phyloP scores from a whole-genome alignment of 2,888 invertebrate species.

The Athrips mouffetella region DNA sequence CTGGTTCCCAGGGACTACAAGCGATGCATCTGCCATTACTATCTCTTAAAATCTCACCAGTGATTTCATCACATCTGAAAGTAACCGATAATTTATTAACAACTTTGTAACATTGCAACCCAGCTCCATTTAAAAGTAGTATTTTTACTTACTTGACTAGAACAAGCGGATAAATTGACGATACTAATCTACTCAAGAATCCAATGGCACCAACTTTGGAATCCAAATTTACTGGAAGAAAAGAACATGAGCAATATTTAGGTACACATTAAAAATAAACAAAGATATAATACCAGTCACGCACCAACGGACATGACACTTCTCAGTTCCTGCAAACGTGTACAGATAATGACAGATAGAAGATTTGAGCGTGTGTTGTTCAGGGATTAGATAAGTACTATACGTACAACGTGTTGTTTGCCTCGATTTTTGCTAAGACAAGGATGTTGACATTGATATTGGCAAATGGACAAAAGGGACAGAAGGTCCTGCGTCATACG shows the following conservation, averaged over 20 bases:
- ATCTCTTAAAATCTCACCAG: slow-evolving; percentile 87
- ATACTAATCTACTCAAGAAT: slow-evolving; percentile 84
- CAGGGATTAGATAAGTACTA: too few relatives aligned
- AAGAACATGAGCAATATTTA: slow-evolving; percentile 8
- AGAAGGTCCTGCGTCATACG: too few relatives aligned
- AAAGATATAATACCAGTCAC: too few relatives aligned
- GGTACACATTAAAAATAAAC: background rate
- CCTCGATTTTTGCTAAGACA: too few relatives aligned
- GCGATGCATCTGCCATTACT: slow-evolving; percentile 85
- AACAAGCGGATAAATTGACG: slow-evolving; percentile 65
- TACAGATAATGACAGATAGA: too few relatives aligned
- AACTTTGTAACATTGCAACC: too few relatives aligned
- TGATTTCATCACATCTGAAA: slow-evolving; percentile 82
- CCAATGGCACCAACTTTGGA: slow-evolving; percentile 94
- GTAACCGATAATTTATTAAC: background rate
- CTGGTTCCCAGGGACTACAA: slow-evolving; percentile 91
- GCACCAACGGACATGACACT: too few relatives aligned
- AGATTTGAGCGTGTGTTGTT: too few relatives aligned
- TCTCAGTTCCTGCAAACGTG: too few relatives aligned
- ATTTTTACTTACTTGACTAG: slow-evolving; percentile 60
- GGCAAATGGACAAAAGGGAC: too few relatives aligned
- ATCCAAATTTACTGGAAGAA: slow-evolving; percentile 89
- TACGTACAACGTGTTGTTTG: too few relatives aligned
- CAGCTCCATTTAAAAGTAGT: background rate
- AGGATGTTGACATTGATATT: too few relatives aligned